Conservation (phyloP, 2,888 invertebrate genomes). For the Capitulum mitella region DNA sequence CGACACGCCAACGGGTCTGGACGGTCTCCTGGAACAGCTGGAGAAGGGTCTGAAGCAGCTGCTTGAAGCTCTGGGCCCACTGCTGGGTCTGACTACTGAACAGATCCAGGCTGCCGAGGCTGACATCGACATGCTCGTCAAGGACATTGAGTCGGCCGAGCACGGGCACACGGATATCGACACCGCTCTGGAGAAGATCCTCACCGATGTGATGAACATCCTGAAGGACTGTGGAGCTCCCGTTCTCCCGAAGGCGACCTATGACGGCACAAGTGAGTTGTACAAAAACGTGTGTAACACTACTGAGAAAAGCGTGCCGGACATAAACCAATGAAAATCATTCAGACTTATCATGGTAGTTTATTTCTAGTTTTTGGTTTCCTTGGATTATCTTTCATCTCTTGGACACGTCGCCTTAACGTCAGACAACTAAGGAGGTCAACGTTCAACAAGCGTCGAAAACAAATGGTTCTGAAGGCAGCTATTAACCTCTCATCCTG, state of each 20-base stretch:
- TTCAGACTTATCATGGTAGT: too few relatives aligned
- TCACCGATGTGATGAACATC: neutral
- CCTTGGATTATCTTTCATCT: too few relatives aligned
- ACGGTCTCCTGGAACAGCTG: neutral
- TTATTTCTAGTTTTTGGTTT: too few relatives aligned
- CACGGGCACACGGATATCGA: neutral
- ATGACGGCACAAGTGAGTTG: too few relatives aligned
- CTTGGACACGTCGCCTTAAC: too few relatives aligned
- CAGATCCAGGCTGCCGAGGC: neutral
- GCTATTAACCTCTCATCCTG: too few relatives aligned
- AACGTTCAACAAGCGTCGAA: too few relatives aligned
- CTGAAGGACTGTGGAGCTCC: neutral
- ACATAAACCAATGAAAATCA: too few relatives aligned
- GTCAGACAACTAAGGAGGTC: too few relatives aligned
- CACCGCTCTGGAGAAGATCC: neutral
- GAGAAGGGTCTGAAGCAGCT: neutral
- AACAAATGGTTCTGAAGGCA: too few relatives aligned
- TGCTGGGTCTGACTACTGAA: neutral
- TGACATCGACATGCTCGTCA: neutral
- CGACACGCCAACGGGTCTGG: neutral
- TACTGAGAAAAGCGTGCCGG: too few relatives aligned
- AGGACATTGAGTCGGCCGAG: neutral
- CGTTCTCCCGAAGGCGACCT: neutral
- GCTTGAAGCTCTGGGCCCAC: neutral
- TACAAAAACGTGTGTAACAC: too few relatives aligned